A percentile compares a stretch with the other conserved stretches of the same genome.
Evolutionary conservation across 2,113 vertebrate species (phyloP).

Genomic region (Alectura lathami): DNA sequence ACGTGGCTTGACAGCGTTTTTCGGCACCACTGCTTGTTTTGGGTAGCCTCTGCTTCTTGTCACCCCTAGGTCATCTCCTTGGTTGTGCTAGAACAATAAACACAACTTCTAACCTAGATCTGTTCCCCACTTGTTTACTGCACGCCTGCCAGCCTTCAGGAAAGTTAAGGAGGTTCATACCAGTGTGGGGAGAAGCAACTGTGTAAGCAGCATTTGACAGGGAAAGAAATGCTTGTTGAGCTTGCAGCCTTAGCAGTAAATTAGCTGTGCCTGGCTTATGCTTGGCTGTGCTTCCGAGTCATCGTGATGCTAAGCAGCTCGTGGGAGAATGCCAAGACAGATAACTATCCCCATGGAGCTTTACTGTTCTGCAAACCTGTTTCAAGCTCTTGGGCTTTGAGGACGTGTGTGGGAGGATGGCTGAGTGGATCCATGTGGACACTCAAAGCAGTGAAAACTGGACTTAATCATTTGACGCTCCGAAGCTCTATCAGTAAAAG

Average conservation of each 20-base stretch:
- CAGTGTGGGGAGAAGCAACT: neutral
- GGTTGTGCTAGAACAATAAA: neutral
- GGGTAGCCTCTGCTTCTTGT: slow-evolving; percentile 16
- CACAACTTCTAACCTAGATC: neutral
- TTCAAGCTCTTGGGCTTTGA: neutral
- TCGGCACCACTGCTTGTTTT: neutral
- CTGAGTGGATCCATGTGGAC: neutral
- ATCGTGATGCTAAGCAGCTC: neutral
- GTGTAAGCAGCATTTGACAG: neutral
- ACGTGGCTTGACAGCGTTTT: neutral
- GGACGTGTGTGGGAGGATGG: neutral
- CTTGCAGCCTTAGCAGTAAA: neutral
- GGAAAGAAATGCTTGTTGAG: neutral
- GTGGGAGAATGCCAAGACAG: neutral
- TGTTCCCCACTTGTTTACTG: neutral
- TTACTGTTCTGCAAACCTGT: neutral
- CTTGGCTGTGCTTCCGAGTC: neutral
- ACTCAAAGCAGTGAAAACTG: neutral
- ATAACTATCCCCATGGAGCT: neutral
- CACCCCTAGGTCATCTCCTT: neutral
- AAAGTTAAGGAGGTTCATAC: neutral
- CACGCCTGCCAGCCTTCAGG: neutral
- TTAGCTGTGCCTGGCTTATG: neutral
- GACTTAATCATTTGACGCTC: neutral
- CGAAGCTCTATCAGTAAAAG: neutral